phyloP scores from a whole-genome alignment of 2,888 invertebrate species.

The Cephus spinipes region DNA sequence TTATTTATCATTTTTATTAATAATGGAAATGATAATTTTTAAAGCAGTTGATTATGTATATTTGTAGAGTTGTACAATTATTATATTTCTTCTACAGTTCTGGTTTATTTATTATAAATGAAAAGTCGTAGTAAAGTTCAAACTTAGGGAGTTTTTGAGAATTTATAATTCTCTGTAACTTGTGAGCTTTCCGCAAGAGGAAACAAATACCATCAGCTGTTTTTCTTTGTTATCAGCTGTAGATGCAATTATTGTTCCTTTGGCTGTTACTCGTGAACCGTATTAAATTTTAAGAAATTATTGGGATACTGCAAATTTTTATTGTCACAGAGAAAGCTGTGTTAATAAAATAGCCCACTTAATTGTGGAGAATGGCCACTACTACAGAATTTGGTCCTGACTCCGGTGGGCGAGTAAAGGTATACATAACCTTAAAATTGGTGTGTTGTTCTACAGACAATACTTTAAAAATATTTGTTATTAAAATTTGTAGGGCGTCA shows the following conservation, averaged over 20 bases:
- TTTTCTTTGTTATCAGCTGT: not conserved
- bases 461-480: not conserved
- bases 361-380: not conserved
- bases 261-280: not conserved
- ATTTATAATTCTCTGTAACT: no score
- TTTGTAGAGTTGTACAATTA: no score
- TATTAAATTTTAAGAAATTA: not conserved
- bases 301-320: not conserved
- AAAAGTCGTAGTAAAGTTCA: not conserved
- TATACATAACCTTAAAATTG: not conserved
- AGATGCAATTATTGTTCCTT: not conserved
- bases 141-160: not conserved
- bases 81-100: no score
- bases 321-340: not conserved
- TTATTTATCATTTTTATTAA: not conserved
- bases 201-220: not conserved
- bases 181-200: not conserved
- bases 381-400: constrained; percentile 5
- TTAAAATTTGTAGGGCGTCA: constrained; percentile 74
- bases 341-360: not conserved
- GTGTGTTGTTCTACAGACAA: not conserved
- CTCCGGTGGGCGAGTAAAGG: not conserved
- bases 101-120: not conserved
- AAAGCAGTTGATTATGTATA: no score
- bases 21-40: not conserved